Base-by-base conservation (phyloP, 2,888 invertebrate genomes). In the Zele albiditarsus region DNA sequence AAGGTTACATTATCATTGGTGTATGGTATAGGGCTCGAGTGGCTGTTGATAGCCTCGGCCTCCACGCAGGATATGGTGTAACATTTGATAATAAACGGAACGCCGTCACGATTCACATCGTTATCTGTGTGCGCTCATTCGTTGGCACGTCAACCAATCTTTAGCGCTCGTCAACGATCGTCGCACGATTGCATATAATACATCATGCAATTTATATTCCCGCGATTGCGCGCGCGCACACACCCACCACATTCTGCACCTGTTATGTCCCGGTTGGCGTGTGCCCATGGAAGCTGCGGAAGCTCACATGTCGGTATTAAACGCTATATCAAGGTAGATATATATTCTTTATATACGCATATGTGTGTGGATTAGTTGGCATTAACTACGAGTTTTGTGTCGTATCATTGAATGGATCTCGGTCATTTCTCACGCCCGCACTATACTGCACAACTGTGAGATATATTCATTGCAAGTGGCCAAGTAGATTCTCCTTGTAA, bases 101-200 rank as follows among this genome's bases (percentile, higher is more conserved):
- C 75, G 74, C 69, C 77, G 79, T 78, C 80, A 80, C 79, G 78
- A 79, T 80, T 79, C 77, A 80, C 79, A 79, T 78, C 79, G 78
- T 78, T 80, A 78, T 79, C 78, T 74, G 58, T 53, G 62, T 60
- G 62, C 38, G 28, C 71, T 69, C 62, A 57, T 53, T 68, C 66
- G 77, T 49, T 71, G 31, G 63, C 58, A 31, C 42, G 28, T 38
- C 14, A 27, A 28, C 38, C 71, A 12, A 73, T 38, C 57, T 73
- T 58, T 28, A 67, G 57, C 16, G 58, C 38, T 73, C 63, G 65
- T 72, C 38, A 53, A 57, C 60, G 66, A 16, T 73, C 27, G 67
- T 73, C 58, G 33, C 28, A 46, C 53, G 38, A 63, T 63, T 31
- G 25, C 12, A 31, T 62, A 31, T 28, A 28, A 38, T 63, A 63